Conservation (phyloP, 2,888 invertebrate genomes). For the Psococerastis gibbosa region DNA sequence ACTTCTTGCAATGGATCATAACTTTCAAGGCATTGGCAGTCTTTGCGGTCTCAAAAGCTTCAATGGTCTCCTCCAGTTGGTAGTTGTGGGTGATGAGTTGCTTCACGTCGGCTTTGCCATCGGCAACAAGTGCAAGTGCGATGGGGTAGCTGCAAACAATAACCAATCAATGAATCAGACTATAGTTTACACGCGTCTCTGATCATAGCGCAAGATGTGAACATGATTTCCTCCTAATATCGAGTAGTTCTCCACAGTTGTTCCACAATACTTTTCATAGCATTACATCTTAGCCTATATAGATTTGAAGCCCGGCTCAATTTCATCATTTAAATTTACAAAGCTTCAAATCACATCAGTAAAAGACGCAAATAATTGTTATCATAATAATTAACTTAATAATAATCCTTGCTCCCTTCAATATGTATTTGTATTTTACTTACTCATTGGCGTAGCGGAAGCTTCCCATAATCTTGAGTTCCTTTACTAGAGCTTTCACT, state of each 20-base stretch:
- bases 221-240: too few species aligned
- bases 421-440: too few species aligned
- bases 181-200: too few species aligned
- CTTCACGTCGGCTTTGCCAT: constrained; percentile 59
- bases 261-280: not conserved
- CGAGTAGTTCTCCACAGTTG: not conserved
- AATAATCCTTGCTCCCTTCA: too few species aligned
- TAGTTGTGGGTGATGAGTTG: constrained; percentile 71
- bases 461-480: constrained; percentile 83
- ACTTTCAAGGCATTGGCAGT: constrained; percentile 61
- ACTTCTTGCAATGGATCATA: constrained; percentile 48
- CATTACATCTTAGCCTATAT: too few species aligned
- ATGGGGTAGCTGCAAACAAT: constrained; percentile 45
- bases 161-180: constrained; percentile 4
- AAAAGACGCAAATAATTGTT: too few species aligned
- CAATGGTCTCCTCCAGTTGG: constrained; percentile 48
- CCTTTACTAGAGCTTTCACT: constrained; percentile 56
- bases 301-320: too few species aligned
- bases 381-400: too few species aligned
- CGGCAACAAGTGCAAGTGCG: constrained; percentile 57
- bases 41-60: constrained; percentile 69
- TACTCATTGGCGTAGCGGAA: constrained; percentile 87
- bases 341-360: not conserved
- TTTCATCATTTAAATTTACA: not conserved
- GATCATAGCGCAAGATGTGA: too few species aligned